phyloP scores from a whole-genome alignment of 2,113 vertebrate species.

The Eonycteris spelaea region DNA sequence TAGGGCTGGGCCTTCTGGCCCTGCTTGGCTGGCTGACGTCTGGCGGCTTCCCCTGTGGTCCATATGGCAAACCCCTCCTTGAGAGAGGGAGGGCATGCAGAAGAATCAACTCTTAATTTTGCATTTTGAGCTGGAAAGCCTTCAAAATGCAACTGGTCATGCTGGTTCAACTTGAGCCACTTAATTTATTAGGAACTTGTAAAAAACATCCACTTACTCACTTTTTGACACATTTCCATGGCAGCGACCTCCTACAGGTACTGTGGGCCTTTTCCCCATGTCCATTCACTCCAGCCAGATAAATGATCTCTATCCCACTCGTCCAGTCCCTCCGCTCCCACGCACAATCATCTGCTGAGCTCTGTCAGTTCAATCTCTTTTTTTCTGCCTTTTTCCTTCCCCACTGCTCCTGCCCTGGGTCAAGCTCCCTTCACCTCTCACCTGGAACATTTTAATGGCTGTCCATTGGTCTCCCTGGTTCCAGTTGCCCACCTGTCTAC shows the following conservation, averaged over 20 bases:
- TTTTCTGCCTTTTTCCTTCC: not conserved
- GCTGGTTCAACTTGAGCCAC: not conserved
- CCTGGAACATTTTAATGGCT: slow-evolving; percentile 18
- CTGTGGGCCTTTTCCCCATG: not conserved
- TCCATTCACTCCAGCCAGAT: not conserved
- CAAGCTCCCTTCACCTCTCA: not conserved
- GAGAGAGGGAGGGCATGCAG: slow-evolving; percentile 38
- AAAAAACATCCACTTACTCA: not conserved
- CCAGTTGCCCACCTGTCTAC: not conserved
- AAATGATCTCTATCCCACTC: not conserved
- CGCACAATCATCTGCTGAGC: not conserved
- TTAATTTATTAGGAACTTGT: not conserved
- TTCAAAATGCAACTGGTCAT: not conserved
- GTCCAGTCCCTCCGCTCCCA: accelerated
- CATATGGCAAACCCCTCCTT: slow-evolving; percentile 55
- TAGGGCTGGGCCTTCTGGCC: slow-evolving; percentile 59
- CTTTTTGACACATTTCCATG: not conserved
- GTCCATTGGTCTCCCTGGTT: not conserved
- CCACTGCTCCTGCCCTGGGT: not conserved
- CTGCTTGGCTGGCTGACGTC: slow-evolving; percentile 38
- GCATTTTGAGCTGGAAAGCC: slow-evolving; percentile 9
- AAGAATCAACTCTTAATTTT: slow-evolving; percentile 58
- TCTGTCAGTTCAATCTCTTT: not conserved
- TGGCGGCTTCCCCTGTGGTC: slow-evolving; percentile 71
- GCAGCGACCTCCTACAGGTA: not conserved